Conservation (phyloP, 2,888 invertebrate species). For the Eupelmus urozonus region DNA sequence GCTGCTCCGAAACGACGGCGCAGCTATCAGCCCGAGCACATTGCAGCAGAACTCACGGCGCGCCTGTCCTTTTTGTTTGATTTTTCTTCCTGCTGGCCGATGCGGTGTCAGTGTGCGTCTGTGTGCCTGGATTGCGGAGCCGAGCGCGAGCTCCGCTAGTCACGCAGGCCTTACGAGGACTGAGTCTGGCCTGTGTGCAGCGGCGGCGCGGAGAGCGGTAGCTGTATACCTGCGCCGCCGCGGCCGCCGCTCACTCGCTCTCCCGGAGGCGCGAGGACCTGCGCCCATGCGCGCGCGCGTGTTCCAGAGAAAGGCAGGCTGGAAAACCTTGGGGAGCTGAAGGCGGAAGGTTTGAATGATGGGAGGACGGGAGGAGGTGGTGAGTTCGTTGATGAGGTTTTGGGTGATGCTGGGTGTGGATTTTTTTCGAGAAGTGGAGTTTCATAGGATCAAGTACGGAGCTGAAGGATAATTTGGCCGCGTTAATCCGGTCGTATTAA, state of each 20-base stretch:
- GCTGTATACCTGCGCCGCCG: background rate
- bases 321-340: background rate
- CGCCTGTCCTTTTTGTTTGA: background rate
- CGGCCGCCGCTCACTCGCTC: conserved; percentile 16
- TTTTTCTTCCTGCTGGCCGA: background rate
- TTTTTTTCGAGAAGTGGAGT: too few relatives aligned
- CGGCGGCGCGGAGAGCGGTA: background rate
- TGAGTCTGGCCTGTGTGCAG: conserved; percentile 4
- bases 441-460: too few relatives aligned
- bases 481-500: too few relatives aligned
- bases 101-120: background rate
- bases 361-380: too few relatives aligned
- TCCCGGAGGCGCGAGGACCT: conserved; percentile 49
- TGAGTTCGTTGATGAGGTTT: too few relatives aligned
- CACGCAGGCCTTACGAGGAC: conserved; percentile 45
- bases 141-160: conserved; percentile 34
- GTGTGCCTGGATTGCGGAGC: background rate
- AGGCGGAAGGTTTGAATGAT: too few relatives aligned
- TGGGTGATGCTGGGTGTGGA: too few relatives aligned
- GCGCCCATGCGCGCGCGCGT: conserved; percentile 8
- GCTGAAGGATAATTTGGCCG: too few relatives aligned
- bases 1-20: too few relatives aligned
- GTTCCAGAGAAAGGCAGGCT: background rate
- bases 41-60: background rate
- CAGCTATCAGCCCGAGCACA: conserved; percentile 1